phyloP scores from a whole-genome alignment of 2,797 vertebrate genomes.

The Molossus molossus region DNA sequence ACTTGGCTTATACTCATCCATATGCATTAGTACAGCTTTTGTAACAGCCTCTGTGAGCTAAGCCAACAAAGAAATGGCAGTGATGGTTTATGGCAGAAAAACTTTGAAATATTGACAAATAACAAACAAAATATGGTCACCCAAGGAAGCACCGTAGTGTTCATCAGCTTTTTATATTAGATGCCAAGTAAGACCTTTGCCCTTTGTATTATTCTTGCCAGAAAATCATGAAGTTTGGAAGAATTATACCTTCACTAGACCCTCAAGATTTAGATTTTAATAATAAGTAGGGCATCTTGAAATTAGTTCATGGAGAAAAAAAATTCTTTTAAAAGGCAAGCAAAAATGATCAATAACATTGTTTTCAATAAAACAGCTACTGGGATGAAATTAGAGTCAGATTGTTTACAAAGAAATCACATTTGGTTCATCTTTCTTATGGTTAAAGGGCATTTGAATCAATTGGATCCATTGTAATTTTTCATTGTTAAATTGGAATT shows the following conservation, averaged over 20 bases:
- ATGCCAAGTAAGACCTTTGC: conserved; percentile 61
- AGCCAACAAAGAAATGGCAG: background rate
- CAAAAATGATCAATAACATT: conserved; percentile 1
- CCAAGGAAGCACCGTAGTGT: background rate
- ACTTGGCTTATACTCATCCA: background rate
- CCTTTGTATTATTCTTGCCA: conserved; percentile 64
- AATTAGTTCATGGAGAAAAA: background rate
- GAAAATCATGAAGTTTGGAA: background rate
- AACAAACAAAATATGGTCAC: conserved; percentile 49
- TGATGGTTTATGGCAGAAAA: conserved; percentile 11
- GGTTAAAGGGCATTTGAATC: background rate
- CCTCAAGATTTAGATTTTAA: conserved; percentile 64
- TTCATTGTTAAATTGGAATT: background rate
- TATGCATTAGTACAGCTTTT: background rate
- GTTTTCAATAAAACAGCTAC: background rate
- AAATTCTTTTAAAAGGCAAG: background rate
- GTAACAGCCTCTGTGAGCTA: conserved; percentile 46
- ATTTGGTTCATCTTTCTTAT: background rate
- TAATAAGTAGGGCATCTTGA: background rate
- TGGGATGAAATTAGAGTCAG: background rate
- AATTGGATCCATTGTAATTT: background rate
- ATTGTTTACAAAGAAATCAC: background rate
- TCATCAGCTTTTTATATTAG: conserved; percentile 42
- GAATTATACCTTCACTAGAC: conserved; percentile 15
- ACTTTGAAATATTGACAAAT: conserved; percentile 80